Evolutionary conservation across 2,113 vertebrate species (phyloP), one percentile per base, ranked within the genome.

Genomic region (Poeciliopsis turrubarensis): DNA sequence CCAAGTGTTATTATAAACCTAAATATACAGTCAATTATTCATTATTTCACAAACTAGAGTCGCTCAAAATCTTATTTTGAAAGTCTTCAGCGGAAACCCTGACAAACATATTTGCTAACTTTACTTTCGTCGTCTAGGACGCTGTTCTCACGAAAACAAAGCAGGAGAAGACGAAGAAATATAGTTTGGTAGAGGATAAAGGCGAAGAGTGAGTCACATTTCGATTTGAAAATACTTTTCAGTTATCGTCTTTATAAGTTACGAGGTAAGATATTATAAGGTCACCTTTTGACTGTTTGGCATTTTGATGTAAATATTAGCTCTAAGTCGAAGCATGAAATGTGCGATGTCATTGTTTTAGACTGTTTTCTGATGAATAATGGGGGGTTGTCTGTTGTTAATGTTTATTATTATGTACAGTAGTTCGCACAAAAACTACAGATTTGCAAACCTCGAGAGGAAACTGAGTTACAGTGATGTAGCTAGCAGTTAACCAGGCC

Each of bases 201-300:
- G 51, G 25, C 51, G 25, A 57, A 57, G 17, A 57, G 25, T 57
- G 22, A 57, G 1, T n/a, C n/a, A 57, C 7, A 10, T 54, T 57
- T 57, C 51, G 51, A 57, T 17, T n/a, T 25, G 25, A 57, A n/a
- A 57, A 8, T 54, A 2, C 10, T 27, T 29, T 30, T 7, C 3
- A 32, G 3, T 34, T n/a, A 6, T 1, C 19, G 37, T 68, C 11
- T 34, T 65, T 32, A n/a, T 17, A 60, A 44, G 47, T 22, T 44
- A 32, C 44, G 26, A 83, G 83, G 90, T 89, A 63, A 86, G 90
- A 62, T 3, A 47, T 47, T 68, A 4, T 61, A 26, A 17, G 11
- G 14, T 19, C 10, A 44, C 4, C 12, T 64, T 29, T 54, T n/a
- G 25, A 47, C 41, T 74, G 30, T 75, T 80, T 68, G 39, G 68